phyloP scores from a whole-genome alignment of 2,797 vertebrate genomes.

The Zenarchopterus dispar region DNA sequence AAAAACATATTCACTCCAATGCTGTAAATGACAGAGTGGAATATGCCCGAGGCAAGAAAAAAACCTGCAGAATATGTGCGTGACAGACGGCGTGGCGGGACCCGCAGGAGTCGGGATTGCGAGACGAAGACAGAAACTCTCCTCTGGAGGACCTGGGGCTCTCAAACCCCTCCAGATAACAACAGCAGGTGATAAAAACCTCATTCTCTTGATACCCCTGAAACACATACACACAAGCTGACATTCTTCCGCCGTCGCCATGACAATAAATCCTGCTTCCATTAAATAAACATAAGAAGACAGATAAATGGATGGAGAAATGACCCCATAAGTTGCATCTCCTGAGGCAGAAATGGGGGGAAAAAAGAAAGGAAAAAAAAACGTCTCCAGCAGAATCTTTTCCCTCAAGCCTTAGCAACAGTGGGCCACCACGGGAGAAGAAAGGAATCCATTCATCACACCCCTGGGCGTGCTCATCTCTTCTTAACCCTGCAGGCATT shows the following conservation, averaged over 20 bases:
- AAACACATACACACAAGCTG: background rate
- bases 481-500: conserved; percentile 42
- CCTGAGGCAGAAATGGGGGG: conserved; percentile 10
- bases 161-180: conserved; percentile 13
- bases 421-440: conserved; percentile 43
- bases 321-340: conserved; percentile 16
- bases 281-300: background rate
- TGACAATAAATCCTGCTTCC: conserved; percentile 10
- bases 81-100: conserved; percentile 28
- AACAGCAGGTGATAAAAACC: conserved; percentile 34
- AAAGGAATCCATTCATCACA: conserved; percentile 54
- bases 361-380: conserved; percentile 18
- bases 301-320: conserved; percentile 9
- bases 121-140: conserved; percentile 21
- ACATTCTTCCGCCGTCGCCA: background rate
- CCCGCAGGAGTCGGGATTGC: conserved; percentile 31
- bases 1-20: conserved; percentile 66
- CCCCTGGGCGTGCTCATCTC: conserved; percentile 46
- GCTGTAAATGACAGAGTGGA: conserved; percentile 51
- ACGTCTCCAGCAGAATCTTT: conserved; percentile 30
- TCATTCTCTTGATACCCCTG: conserved; percentile 16
- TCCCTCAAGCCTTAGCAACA: conserved; percentile 52
- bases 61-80: conserved; percentile 26
- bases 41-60: conserved; percentile 35
- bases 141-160: conserved; percentile 9